Conservation (phyloP, 1,140 invertebrate species). For the Drosophila lini region DNA sequence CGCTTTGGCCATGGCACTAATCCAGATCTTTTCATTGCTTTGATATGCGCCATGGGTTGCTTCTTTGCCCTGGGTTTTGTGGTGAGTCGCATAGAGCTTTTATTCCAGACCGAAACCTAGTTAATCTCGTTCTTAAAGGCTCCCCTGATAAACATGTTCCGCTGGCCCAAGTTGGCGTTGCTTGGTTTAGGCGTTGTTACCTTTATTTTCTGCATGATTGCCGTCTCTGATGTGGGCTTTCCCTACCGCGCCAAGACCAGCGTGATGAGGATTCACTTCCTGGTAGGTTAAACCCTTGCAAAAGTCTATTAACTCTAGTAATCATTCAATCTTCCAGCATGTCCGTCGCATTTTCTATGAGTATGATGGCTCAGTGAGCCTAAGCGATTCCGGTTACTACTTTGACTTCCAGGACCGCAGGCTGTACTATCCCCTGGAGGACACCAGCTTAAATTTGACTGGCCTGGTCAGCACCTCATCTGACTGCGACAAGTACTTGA, state of each 20-base stretch:
- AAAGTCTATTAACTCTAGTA: neutral
- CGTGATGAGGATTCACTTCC: conserved; percentile 89
- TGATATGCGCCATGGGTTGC: conserved; percentile 84
- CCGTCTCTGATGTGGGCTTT: conserved; percentile 89
- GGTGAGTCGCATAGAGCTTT: conserved; percentile 34
- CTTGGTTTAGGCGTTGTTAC: conserved; percentile 84
- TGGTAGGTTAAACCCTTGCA: conserved; percentile 84
- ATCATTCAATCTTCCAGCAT: conserved; percentile 84
- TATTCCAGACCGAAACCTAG: neutral
- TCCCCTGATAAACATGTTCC: conserved; percentile 75
- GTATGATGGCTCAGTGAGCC: conserved; percentile 85
- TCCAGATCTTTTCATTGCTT: conserved; percentile 86
- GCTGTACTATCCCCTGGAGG: conserved; percentile 87
- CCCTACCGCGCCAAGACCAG: conserved; percentile 89
- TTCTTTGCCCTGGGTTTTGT: conserved; percentile 77
- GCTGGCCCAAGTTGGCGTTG: conserved; percentile 56
- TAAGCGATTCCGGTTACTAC: conserved; percentile 89
- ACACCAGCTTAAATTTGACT: conserved; percentile 72
- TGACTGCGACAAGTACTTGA: conserved; percentile 88
- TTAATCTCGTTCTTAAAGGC: conserved; percentile 34
- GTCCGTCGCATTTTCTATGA: conserved; percentile 87
- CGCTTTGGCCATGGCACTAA: conserved; percentile 86
- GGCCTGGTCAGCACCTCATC: conserved; percentile 86
- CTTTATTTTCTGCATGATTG: conserved; percentile 87
- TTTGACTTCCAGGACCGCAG: conserved; percentile 90